Base-by-base conservation (phyloP, 2,888 invertebrate species). In the Nemoura dubitans region DNA sequence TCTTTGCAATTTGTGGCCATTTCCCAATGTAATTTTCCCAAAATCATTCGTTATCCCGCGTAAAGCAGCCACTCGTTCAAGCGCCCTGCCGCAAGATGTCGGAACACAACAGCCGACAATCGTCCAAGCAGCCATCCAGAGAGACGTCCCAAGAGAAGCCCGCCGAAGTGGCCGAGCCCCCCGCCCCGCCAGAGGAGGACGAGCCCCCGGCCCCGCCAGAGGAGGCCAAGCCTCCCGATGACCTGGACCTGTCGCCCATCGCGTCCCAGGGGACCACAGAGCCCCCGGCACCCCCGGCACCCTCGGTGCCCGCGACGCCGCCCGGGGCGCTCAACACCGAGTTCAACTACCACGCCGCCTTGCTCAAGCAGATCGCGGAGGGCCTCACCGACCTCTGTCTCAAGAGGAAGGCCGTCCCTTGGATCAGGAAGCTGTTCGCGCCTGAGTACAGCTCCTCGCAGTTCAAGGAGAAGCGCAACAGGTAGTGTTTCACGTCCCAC, bases 341-440 rank as follows among this genome's bases (percentile, higher is more conserved):
- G 90, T 92, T 92, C 88, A 89, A 92, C 80, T 93, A 93, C 90
- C 93, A 93, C 89, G 92, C 92, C 84, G 90, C 92, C 0, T 91
- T 91, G 6, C 90, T 93, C 59, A 91, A 91, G 89, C 90, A 92
- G 30, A 88, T 92, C 83, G 91, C 91, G 1, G 92, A 92, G 0
- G 90, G 91, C 0, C 88, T 93, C 83, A 91, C 91, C 0, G 90
- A 90, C 83, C 90, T 91, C 43, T 86, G 88, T 1, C 92, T 92
- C 86, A 90, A 91, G 86, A 89, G 90, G 29, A 89, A 89, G 29
- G 90, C 92, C 14, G 89, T 91, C 16, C 92, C 92, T 0, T 93
- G 93, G 93, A 90, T 92, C 1, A 91, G 90, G 87, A 93, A 93
- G 89, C 89, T 93, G 0, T 93, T 92, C 88, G 90, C 92, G 42